Percentiles rank a stretch among this genome's conserved stretches.
Conservation (phyloP, 2,797 vertebrate species). For the Craterocephalus amniculus region DNA sequence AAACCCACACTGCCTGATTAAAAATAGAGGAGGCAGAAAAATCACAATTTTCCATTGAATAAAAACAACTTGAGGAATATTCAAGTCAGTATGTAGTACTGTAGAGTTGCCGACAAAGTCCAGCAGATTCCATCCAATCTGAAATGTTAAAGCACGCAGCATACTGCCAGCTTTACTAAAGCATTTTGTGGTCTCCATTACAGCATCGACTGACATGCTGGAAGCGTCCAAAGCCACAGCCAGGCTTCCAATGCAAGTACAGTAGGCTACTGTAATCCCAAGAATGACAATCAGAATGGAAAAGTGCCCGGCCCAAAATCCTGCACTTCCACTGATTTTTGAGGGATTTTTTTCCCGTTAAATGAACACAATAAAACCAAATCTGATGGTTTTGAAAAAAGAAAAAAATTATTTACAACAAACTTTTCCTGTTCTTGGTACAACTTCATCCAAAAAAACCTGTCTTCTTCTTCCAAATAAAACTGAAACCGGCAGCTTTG, state of each 20-base stretch:
- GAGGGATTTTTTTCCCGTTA: not conserved
- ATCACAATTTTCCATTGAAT: conserved; percentile 24
- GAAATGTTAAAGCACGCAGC: conserved; percentile 31
- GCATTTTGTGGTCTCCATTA: conserved; percentile 59
- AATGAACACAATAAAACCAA: not conserved
- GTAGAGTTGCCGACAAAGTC: conserved; percentile 21
- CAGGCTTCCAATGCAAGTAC: conserved; percentile 47
- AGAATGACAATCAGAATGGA: conserved; percentile 25
- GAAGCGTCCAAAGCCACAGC: conserved; percentile 59
- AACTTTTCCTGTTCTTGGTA: not conserved
- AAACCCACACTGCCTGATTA: not conserved
- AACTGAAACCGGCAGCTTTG: not conserved
- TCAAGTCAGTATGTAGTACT: conserved; percentile 11
- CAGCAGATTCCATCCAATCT: conserved; percentile 31
- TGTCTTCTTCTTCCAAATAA: not conserved
- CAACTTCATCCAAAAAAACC: not conserved
- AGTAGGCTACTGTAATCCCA: conserved; percentile 59
- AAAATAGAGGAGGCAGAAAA: not conserved
- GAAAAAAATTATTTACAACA: too few species aligned
- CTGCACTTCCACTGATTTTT: conserved; percentile 2
- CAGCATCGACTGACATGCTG: conserved; percentile 63
- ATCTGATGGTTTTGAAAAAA: not conserved
- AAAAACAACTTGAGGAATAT: conserved; percentile 14
- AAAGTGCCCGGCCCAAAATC: conserved; percentile 23
- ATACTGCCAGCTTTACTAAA: conserved; percentile 41